phyloP scores from a whole-genome alignment of 2,888 invertebrate species.

The Hylaea fasciaria region DNA sequence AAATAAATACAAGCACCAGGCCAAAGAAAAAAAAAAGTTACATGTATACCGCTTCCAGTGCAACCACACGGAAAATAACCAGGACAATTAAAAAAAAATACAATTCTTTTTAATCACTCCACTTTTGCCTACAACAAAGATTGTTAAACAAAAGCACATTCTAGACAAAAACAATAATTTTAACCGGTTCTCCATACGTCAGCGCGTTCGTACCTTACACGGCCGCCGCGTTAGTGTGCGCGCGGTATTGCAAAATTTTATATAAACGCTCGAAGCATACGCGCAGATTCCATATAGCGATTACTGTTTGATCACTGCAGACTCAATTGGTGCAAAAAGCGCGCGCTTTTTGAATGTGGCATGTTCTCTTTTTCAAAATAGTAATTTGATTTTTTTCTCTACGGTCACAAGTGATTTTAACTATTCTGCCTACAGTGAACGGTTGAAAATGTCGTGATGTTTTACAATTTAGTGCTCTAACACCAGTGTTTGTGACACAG shows the following conservation, averaged over 20 bases:
- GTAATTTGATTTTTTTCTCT: constrained; percentile 7
- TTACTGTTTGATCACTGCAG: constrained; percentile 37
- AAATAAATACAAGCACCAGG: too few species aligned
- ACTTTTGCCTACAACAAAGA: too few species aligned
- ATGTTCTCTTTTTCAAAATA: constrained; percentile 27
- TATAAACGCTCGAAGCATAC: constrained; percentile 33
- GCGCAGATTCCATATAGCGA: constrained; percentile 38
- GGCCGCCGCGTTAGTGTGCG: constrained; percentile 22
- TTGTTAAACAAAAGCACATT: constrained; percentile 5
- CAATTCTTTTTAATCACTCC: too few species aligned
- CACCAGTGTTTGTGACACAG: neutral
- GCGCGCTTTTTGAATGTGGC: constrained; percentile 42
- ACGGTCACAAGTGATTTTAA: neutral
- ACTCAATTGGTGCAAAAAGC: constrained; percentile 37
- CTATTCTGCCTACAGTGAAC: neutral
- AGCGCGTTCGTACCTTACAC: constrained; percentile 10
- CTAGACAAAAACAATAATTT: constrained; percentile 7
- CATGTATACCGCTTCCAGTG: too few species aligned
- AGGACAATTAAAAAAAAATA: too few species aligned
- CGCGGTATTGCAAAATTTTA: constrained; percentile 42
- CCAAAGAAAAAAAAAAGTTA: too few species aligned
- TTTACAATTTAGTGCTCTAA: neutral
- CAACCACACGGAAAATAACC: too few species aligned
- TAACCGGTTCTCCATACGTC: constrained; percentile 27
- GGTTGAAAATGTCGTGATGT: constrained; percentile 8